Percentiles rank a stretch among this genome's conserved stretches.
Evolutionary conservation across 1,140 invertebrate species (phyloP).

Genomic region (Drosophila truncata): DNA sequence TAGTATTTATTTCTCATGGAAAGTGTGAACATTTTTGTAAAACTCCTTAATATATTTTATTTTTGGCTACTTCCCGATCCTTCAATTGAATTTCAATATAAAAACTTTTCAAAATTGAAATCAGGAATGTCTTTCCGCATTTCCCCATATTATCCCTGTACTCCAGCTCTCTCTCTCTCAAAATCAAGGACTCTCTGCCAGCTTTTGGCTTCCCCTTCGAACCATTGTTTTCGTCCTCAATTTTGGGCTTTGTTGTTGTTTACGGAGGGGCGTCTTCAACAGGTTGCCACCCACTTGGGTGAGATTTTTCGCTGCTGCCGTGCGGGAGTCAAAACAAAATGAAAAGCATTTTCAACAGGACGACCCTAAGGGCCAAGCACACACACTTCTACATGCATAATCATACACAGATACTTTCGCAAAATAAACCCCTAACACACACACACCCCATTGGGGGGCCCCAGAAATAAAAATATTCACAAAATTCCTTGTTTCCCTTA

Average conservation of each 20-base stretch:
- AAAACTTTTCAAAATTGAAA: neutral
- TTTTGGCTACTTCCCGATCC: neutral
- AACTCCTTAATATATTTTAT: too few relatives aligned
- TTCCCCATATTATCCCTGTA: constrained; percentile 9
- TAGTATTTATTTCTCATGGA: neutral
- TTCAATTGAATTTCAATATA: neutral
- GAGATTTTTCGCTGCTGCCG: constrained; percentile 26
- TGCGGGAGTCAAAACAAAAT: constrained; percentile 57
- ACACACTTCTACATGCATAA: constrained; percentile 23
- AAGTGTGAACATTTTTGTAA: too few relatives aligned
- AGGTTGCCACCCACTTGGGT: constrained; percentile 69
- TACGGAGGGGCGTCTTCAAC: constrained; percentile 61
- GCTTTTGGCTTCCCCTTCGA: constrained; percentile 20
- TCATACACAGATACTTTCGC: constrained; percentile 32
- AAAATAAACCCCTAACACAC: constrained; percentile 34
- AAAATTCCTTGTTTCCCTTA: constrained; percentile 68
- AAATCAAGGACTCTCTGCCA: constrained; percentile 11
- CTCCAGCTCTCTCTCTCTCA: constrained; percentile 1
- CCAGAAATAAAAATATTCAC: constrained; percentile 45
- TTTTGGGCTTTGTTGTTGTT: constrained; percentile 47
- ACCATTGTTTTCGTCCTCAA: constrained; percentile 9
- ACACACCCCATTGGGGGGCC: constrained; percentile 17
- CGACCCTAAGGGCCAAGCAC: constrained; percentile 37
- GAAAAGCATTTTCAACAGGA: constrained; percentile 59
- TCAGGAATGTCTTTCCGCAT: neutral